Conservation (phyloP, 2,888 invertebrate genomes). For the Heliconius erato region DNA sequence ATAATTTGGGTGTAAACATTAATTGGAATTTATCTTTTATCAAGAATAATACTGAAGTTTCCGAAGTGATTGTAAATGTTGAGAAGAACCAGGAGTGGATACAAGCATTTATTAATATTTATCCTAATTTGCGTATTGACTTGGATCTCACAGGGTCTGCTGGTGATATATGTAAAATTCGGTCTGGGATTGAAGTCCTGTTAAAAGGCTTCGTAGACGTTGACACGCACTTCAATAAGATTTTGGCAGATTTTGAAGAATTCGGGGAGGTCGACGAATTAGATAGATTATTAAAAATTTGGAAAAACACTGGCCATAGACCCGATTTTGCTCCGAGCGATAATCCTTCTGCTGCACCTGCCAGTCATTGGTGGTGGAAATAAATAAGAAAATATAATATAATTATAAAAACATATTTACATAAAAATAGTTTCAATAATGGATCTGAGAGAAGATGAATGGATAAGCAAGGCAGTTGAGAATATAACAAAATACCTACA, state of each 20-base stretch:
- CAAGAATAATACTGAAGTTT: constrained; percentile 36
- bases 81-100: constrained; percentile 50
- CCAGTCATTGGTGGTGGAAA: constrained; percentile 55
- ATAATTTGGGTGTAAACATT: constrained; percentile 45
- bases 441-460: constrained; percentile 52
- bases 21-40: constrained; percentile 48
- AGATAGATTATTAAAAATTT: constrained; percentile 51
- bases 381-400: neutral
- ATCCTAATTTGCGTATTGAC: constrained; percentile 51
- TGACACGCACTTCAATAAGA: constrained; percentile 47
- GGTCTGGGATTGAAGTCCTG: constrained; percentile 51
- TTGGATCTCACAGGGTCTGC: constrained; percentile 50
- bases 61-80: constrained; percentile 40
- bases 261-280: constrained; percentile 53
- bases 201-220: constrained; percentile 49
- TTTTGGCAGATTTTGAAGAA: constrained; percentile 47
- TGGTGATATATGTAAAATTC: constrained; percentile 49
- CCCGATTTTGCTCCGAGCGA: constrained; percentile 51
- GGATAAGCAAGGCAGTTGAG: constrained; percentile 51
- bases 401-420: neutral
- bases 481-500: constrained; percentile 54
- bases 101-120: constrained; percentile 51
- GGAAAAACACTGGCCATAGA: constrained; percentile 53
- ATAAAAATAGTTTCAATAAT: constrained; percentile 40
- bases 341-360: constrained; percentile 37